Evolutionary conservation across 2,113 vertebrate genomes (phyloP).

Genomic region (Indri indri): DNA sequence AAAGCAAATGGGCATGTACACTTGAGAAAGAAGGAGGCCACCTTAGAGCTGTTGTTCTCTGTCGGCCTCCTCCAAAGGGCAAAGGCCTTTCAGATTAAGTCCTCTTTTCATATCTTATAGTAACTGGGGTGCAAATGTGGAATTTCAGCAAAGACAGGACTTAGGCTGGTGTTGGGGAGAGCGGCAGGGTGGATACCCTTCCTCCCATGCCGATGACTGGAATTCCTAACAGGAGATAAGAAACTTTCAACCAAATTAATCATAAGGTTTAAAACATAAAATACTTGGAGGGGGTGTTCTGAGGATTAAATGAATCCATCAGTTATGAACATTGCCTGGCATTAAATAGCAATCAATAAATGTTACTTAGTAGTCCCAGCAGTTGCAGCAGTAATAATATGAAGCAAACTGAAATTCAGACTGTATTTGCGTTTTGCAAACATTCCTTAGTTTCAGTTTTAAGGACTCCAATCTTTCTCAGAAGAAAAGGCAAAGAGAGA

Average conservation of each 20-base stretch:
- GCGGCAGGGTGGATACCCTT: accelerated
- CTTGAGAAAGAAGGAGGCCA: background rate
- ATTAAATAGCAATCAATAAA: background rate
- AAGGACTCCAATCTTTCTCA: background rate
- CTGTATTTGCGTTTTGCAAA: background rate
- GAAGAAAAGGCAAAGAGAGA: background rate
- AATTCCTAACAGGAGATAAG: background rate
- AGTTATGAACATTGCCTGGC: background rate
- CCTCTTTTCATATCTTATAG: background rate
- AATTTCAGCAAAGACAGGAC: background rate
- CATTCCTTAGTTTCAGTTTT: background rate
- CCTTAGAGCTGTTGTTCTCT: background rate
- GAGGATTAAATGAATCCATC: background rate
- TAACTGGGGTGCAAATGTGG: background rate
- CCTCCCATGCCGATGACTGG: background rate
- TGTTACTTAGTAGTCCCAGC: background rate
- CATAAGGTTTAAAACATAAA: background rate
- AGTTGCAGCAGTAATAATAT: background rate
- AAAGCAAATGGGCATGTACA: background rate
- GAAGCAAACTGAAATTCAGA: background rate
- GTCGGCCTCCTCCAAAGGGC: background rate
- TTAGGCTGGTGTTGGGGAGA: background rate
- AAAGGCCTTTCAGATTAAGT: background rate
- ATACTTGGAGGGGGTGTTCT: background rate
- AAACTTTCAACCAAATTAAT: background rate